These are phyloP conservation scores for Tarsius wallacei DNA, from an alignment of 2,797 vertebrate genomes.

Conservation along the genomic window DNA sequence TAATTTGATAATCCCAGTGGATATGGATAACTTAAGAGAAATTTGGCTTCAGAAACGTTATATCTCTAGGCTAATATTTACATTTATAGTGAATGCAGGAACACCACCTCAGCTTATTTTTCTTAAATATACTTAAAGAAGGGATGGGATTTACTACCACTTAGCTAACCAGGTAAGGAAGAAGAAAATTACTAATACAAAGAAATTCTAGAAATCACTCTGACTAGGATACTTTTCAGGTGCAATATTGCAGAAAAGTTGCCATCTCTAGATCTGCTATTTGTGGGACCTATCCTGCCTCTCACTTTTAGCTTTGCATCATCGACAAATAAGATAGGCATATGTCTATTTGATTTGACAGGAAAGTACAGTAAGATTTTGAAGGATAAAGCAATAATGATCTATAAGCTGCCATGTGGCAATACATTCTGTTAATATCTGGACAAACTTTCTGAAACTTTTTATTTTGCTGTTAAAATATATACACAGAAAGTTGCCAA, in stretches of 20 bases:
- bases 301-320: conserved; percentile 23
- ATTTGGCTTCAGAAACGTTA: conserved; percentile 18
- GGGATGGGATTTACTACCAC: not conserved
- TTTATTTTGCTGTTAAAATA: conserved; percentile 39
- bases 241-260: not conserved
- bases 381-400: conserved; percentile 37
- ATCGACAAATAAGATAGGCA: conserved; percentile 19
- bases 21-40: conserved; percentile 10
- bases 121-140: not conserved
- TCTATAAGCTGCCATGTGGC: not conserved
- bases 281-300: not conserved
- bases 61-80: not conserved
- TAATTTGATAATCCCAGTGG: conserved; percentile 25
- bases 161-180: not conserved
- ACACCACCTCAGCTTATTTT: not conserved
- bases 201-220: not conserved
- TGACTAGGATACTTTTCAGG: not conserved
- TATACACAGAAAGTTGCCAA: not conserved
- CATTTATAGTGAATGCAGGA: not conserved
- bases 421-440: not conserved
- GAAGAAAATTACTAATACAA: not conserved
- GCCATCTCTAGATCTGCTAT: not conserved
- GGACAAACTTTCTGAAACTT: not conserved
- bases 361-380: not conserved
- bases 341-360: conserved; percentile 44